Percentiles rank a stretch among this genome's conserved stretches.
These are phyloP conservation scores for Propithecus deckenii DNA, from an alignment of 2,797 vertebrate genomes.

Conservation along the genomic window DNA sequence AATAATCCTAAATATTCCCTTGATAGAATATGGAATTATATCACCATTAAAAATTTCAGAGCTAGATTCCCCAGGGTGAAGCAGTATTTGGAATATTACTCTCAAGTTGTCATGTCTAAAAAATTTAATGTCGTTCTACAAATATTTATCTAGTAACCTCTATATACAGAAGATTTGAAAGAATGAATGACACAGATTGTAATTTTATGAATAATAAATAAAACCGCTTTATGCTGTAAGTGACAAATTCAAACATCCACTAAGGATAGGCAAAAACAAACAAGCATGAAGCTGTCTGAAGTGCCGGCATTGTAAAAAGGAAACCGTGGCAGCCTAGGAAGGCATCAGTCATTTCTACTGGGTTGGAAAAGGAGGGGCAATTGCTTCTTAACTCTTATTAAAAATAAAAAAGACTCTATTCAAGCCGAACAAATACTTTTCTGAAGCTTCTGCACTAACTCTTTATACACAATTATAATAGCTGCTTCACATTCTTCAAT, in stretches of 20 bases:
- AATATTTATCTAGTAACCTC: not conserved
- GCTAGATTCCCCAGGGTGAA: not conserved
- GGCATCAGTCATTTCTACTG: not conserved
- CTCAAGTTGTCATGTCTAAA: not conserved
- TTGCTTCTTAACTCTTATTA: not conserved
- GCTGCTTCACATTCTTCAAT: not conserved
- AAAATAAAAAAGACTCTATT: not conserved
- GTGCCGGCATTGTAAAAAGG: not conserved
- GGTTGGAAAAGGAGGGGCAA: fast-evolving
- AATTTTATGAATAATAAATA: slow-evolving; percentile 27
- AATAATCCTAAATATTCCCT: not conserved
- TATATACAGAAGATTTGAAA: not conserved
- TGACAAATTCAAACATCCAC: not conserved
- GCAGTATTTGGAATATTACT: not conserved
- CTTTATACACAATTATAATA: not conserved
- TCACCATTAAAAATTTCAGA: not conserved
- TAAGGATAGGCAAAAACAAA: not conserved
- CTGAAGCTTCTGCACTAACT: not conserved
- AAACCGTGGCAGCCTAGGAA: too few species aligned
- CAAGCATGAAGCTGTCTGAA: not conserved
- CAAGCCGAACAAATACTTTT: not conserved
- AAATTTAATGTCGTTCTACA: not conserved
- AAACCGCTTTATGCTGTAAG: not conserved
- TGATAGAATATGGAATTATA: not conserved
- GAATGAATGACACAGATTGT: not conserved